These are phyloP conservation scores for Vireo griseus DNA, from an alignment of 2,797 vertebrate genomes.

Conservation along the genomic window DNA sequence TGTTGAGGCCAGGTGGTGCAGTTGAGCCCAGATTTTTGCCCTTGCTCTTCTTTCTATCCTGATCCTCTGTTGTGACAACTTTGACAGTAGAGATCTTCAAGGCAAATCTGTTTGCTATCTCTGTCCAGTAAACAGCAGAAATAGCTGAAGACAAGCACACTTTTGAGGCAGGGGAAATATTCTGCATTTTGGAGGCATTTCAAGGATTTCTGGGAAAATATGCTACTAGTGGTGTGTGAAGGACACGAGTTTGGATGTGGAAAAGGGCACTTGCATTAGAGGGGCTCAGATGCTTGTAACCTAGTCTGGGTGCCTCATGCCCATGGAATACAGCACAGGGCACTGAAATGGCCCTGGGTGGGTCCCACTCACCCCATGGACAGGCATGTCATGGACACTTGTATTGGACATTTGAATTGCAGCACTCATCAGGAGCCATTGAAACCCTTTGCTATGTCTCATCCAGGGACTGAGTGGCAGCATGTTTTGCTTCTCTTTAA, in stretches of 20 bases:
- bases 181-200: neutral
- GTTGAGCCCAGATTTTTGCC: neutral
- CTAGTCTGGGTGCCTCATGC: neutral
- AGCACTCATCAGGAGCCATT: rapidly evolving
- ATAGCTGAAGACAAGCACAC: neutral
- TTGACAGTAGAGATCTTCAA: neutral
- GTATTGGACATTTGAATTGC: neutral
- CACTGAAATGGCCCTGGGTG: rapidly evolving
- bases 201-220: neutral
- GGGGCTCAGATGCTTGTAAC: neutral
- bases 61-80: neutral
- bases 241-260: neutral
- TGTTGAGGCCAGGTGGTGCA: neutral
- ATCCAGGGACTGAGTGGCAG: neutral
- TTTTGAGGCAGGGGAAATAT: neutral
- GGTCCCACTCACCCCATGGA: neutral
- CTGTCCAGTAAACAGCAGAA: neutral
- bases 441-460: neutral
- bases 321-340: rapidly evolving
- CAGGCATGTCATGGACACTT: neutral
- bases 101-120: neutral
- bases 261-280: neutral
- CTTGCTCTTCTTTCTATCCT: neutral
- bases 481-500: neutral
- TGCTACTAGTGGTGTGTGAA: neutral